Evolutionary conservation across 2,797 vertebrate species (phyloP).

Genomic region (Rhincodon typus): DNA sequence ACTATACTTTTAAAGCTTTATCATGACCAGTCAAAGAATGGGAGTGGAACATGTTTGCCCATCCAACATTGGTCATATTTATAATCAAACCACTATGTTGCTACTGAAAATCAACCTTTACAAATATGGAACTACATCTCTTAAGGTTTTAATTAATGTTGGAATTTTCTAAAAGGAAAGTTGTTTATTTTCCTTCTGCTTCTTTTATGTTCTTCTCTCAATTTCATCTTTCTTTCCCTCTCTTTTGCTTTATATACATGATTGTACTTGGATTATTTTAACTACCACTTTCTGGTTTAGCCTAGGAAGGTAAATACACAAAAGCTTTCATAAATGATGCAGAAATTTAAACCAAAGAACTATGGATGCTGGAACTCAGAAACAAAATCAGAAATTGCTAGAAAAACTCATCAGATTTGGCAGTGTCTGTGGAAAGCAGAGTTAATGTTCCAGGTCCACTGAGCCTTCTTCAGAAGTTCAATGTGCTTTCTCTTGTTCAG

Average conservation of each 20-base stretch:
- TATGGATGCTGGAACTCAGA: too few relatives aligned
- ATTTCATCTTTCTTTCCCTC: background rate
- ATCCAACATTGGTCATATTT: background rate
- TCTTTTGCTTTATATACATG: background rate
- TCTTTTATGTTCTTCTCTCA: background rate
- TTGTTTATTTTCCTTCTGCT: background rate
- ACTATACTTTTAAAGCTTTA: too few relatives aligned
- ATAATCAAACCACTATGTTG: background rate
- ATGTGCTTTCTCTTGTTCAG: too few relatives aligned
- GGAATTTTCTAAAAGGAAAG: background rate
- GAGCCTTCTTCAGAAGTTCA: too few relatives aligned
- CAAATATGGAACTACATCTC: background rate
- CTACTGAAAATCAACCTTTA: background rate
- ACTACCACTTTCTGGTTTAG: background rate
- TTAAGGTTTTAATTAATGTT: background rate
- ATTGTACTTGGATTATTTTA: background rate
- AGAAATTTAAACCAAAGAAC: too few relatives aligned
- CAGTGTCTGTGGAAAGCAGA: too few relatives aligned
- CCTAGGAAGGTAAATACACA: too few relatives aligned
- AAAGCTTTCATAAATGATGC: too few relatives aligned
- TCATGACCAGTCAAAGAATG: too few relatives aligned
- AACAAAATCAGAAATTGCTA: too few relatives aligned
- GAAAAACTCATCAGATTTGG: too few relatives aligned
- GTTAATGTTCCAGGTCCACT: too few relatives aligned
- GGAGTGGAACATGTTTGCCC: background rate